Conservation (phyloP, 2,888 invertebrate genomes). For the Lamproptera curius region DNA sequence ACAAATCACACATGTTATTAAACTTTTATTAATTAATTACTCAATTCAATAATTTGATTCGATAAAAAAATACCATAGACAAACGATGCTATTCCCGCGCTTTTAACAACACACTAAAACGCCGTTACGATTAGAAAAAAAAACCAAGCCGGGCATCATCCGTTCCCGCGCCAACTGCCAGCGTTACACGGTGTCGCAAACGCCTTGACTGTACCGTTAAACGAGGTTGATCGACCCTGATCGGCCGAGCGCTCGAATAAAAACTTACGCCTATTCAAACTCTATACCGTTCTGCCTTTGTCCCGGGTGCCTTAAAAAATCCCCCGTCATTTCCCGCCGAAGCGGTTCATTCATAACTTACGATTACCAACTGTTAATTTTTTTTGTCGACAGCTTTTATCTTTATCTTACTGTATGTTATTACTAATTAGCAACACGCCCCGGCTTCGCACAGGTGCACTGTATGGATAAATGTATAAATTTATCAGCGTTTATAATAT, state of each 20-base stretch:
- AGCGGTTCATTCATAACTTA: no score
- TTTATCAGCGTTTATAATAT: no score
- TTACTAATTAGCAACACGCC: no score
- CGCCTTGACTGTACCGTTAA: slow-evolving; percentile 49
- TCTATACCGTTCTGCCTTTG: slow-evolving; percentile 29
- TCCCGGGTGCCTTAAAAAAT: slow-evolving; percentile 22
- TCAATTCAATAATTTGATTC: neutral
- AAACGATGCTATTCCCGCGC: neutral
- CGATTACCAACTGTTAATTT: no score
- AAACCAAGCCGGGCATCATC: neutral
- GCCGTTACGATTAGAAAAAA: slow-evolving; percentile 15
- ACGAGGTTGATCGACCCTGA: slow-evolving; percentile 62
- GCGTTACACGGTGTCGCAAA: slow-evolving; percentile 33
- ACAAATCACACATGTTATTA: no score
- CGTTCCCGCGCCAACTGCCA: slow-evolving; percentile 7
- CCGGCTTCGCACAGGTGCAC: no score
- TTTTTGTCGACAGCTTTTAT: no score
- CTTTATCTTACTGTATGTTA: no score
- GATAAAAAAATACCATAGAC: no score
- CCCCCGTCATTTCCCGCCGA: no score
- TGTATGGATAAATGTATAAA: no score
- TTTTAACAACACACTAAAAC: neutral
- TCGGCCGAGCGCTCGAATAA: slow-evolving; percentile 33
- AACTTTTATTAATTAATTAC: no score
- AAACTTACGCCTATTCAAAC: slow-evolving; percentile 25